Evolutionary conservation across 2,888 invertebrate genomes (phyloP).

Genomic region (Caenorhabditis sulstoni): DNA sequence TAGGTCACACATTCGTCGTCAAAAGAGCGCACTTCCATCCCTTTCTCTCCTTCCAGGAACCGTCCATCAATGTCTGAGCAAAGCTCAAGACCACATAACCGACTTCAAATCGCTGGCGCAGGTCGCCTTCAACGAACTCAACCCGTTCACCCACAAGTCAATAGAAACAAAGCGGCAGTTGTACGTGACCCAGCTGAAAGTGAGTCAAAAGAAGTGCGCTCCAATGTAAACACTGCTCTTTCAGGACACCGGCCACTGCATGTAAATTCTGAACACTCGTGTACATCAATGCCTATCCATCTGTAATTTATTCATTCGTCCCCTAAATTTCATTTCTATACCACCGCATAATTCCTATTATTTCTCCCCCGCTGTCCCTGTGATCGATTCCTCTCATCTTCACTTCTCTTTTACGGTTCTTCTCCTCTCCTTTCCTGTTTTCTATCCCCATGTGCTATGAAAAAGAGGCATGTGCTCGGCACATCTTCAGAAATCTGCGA

Average conservation of each 20-base stretch:
- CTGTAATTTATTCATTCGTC: slow-evolving; percentile 19
- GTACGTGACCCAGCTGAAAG: slow-evolving; percentile 81
- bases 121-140: slow-evolving; percentile 83
- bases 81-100: slow-evolving; percentile 82
- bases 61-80: slow-evolving; percentile 81
- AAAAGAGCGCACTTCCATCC: background rate
- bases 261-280: slow-evolving; percentile 35
- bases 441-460: slow-evolving; percentile 20
- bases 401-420: slow-evolving; percentile 36
- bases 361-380: slow-evolving; percentile 31
- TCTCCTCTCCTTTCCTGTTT: background rate
- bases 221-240: background rate
- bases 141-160: slow-evolving; percentile 82
- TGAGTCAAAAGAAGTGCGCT: background rate
- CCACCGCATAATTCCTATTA: slow-evolving; percentile 22
- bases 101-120: slow-evolving; percentile 83
- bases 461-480: no score
- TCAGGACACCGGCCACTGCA: slow-evolving; percentile 55
- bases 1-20: no score
- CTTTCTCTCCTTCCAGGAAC: slow-evolving; percentile 60
- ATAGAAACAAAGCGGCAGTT: slow-evolving; percentile 82
- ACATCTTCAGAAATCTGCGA: no score
- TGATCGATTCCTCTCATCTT: slow-evolving; percentile 22
- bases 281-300: slow-evolving; percentile 2
- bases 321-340: background rate